Conservation (phyloP, 2,113 vertebrate genomes). For the Condylura cristata region DNA sequence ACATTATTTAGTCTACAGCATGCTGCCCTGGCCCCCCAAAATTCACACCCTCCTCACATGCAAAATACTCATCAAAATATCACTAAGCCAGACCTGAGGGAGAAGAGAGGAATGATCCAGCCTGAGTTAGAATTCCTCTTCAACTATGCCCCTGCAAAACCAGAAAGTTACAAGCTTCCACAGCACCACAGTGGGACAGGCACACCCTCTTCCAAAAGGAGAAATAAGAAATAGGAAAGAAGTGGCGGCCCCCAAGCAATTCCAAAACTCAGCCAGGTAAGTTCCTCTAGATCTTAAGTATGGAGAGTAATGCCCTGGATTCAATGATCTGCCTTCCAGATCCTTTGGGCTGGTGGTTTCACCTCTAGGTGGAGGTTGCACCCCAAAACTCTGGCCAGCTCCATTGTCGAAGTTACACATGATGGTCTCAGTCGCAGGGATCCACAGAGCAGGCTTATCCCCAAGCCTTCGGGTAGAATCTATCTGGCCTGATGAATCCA, state of each 20-base stretch:
- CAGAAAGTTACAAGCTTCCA: not conserved
- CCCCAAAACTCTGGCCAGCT: not conserved
- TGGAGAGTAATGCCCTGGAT: not conserved
- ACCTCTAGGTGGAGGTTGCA: not conserved
- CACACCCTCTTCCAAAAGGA: not conserved
- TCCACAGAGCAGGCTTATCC: not conserved
- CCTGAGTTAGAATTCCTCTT: not conserved
- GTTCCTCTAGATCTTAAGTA: not conserved
- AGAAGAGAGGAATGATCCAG: not conserved
- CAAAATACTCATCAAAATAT: not conserved
- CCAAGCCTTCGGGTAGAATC: not conserved
- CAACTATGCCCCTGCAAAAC: not conserved
- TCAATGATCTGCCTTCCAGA: not conserved
- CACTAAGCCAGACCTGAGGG: not conserved
- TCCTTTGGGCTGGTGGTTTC: not conserved
- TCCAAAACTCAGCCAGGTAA: not conserved
- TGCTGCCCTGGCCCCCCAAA: not conserved
- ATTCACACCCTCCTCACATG: not conserved
- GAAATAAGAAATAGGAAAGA: not conserved
- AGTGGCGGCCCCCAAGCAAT: not conserved
- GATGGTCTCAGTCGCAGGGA: not conserved
- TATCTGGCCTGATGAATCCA: not conserved
- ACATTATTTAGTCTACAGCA: not conserved
- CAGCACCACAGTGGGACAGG: not conserved
- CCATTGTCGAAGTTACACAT: not conserved